Base-by-base conservation (phyloP, 2,113 vertebrate genomes). In the Bufo gargarizans region DNA sequence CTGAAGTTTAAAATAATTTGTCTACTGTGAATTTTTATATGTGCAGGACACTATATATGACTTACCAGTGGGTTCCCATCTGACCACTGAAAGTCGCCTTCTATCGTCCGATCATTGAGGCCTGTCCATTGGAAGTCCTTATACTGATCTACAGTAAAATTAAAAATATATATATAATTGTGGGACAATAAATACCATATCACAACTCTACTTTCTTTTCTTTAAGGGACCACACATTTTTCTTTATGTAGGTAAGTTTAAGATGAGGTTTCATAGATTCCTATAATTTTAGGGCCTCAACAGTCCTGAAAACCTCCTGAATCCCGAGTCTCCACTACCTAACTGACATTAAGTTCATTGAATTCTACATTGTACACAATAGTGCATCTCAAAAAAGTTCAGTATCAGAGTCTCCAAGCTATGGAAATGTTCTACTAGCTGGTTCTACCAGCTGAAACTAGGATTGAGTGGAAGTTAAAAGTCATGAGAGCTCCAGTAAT, bases 21-120 rank as follows among this genome's bases (percentile, higher is more conserved):
- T 3, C 33, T 33, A 33, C 33, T 33, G 33, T 33, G 33, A 33
- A 33, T 33, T 33, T 33, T 33, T 33, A 33, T n/a, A n/a, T n/a
- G 17, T 20, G 19, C 20, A 8, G 19, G 20, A 67, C 6, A 49
- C 65, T n/a, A 10, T 55, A 22, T 3, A 82, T 1, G 33, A 86
- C 96, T 96, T 90, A 99, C 98, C 96, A 99, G 90, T 56, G 96
- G 96, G 89, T 94, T 97, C 12, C 98, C 97, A 0, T 99, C 97
- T 0, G 98, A 98, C 98, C 97, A 99, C 92, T 95, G 96, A 92
- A 99, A 99, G 80, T 99, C 97, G 50, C 97, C 97, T 89, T 98
- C 97, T 4, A 99, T 97, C 85, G 97, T 98, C 13, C 95, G 93
- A 93, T 98, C 98, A 3, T 98, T 99, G 17, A 99, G 91, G 22